Base-by-base conservation (phyloP, 2,888 invertebrate genomes). In the Volucella zonaria region DNA sequence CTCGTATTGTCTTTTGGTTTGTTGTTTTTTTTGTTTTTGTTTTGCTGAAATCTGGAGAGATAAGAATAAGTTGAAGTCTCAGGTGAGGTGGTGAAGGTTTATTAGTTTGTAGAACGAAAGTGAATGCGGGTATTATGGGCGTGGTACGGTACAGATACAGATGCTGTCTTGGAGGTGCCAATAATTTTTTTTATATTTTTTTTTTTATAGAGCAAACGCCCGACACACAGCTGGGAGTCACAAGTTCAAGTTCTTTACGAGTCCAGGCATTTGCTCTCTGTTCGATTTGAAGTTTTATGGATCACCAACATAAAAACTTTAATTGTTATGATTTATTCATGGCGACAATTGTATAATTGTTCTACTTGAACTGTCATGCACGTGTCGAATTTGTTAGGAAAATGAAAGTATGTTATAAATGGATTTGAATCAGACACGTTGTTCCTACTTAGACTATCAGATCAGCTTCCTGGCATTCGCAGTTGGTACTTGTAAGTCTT, bases 101-200 rank as follows among this genome's bases (percentile, higher is more conserved):
- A 68, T 68, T 54, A 56, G 54, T 56, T 68, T 15, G 54, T 14
- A 68, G 67, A 54, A 68, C 38, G 56, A 68, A 68, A 68, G 67
- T 68, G 67, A 68, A 68, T 68, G 31, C 31, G 67, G 67, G 23
- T 66, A 45, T 56, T 54, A 42, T 45, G 14, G 67, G 67, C 54
- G 67, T 68, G 67, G 67, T 38, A 54, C 6, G 6, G 31, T 31
- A 31, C 31, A 31, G 31, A 31, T 31, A 31, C 31, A 31, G 31
- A 23, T 23, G 4, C 67, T 56, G 23, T 23, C 54, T 67, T 43
- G n/a, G 45, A 10, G 54, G 52, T 43, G 42, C 52, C 51, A 66
- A 52, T 66, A n/a, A 42, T 40, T 66, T 66, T 23, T 52, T 40
- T 66, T 66, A 42, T 42, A 54, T 45, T 3, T 45, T 45, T n/a